A percentile compares a stretch with the other conserved stretches of the same genome.
phyloP scores from a whole-genome alignment of 2,113 vertebrate genomes.

The Chamaea fasciata region DNA sequence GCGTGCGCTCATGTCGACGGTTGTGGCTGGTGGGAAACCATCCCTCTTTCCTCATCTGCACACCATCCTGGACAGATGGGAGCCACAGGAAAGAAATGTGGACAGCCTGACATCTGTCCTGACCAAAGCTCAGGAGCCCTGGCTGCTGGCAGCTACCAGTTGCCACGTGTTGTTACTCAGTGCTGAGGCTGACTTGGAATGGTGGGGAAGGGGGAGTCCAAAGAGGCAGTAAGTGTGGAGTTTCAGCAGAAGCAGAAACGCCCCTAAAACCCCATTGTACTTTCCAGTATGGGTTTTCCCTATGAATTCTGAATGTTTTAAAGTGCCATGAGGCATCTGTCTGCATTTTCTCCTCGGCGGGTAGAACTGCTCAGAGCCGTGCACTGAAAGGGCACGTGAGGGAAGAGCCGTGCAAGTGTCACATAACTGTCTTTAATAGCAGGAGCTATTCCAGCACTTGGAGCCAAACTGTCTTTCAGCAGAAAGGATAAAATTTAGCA shows the following conservation, averaged over 20 bases:
- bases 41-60: neutral
- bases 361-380: neutral
- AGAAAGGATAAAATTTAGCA: constrained; percentile 38
- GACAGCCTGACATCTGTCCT: constrained; percentile 4
- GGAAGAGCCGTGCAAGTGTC: constrained; percentile 26
- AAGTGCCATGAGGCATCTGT: neutral
- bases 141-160: neutral
- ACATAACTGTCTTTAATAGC: neutral
- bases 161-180: neutral
- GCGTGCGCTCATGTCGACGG: neutral
- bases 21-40: neutral
- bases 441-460: neutral
- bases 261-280: rapidly evolving
- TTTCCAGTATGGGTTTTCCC: neutral
- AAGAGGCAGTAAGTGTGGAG: neutral
- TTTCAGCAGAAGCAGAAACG: neutral
- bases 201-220: neutral
- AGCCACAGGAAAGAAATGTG: neutral
- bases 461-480: constrained; percentile 39
- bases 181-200: neutral
- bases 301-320: neutral
- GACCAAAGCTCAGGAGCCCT: neutral
- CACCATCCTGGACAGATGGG: neutral
- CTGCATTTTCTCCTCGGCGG: rapidly evolving
- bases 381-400: neutral